Conservation (phyloP, 1,140 invertebrate species). For the Andrena cerasifolii region DNA sequence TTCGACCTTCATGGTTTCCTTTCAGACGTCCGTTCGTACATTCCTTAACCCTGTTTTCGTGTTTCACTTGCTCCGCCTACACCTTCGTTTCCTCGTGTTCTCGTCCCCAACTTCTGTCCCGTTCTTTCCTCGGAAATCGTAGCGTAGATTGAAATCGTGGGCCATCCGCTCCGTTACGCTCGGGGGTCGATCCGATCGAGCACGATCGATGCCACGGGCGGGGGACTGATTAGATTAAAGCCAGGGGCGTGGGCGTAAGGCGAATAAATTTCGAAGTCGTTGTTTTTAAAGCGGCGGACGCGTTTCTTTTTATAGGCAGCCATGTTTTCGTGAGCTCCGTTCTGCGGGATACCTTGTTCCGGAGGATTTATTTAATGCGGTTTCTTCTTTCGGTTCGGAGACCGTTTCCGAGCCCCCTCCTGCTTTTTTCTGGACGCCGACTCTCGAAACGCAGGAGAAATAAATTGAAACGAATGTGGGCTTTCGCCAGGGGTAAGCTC, state of each 20-base stretch:
- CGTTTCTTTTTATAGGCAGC: conserved; percentile 1
- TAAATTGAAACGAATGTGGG: conserved; percentile 4
- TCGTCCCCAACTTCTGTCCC: background rate
- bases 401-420: background rate
- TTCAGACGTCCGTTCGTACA: background rate
- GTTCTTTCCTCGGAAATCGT: conserved; percentile 31
- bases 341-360: background rate
- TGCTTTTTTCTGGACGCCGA: background rate
- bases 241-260: conserved; percentile 31
- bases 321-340: conserved; percentile 13
- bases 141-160: conserved; percentile 60
- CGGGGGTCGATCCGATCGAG: conserved; percentile 43
- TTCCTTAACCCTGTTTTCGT: conserved; percentile 28
- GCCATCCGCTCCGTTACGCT: conserved; percentile 17
- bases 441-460: background rate
- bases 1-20: too few relatives aligned
- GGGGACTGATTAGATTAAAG: conserved; percentile 56
- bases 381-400: conserved; percentile 4
- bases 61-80: conserved; percentile 7
- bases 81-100: background rate
- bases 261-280: conserved; percentile 53
- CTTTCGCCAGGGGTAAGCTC: background rate
- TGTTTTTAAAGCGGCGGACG: background rate
- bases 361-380: conserved; percentile 22
- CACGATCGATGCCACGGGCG: conserved; percentile 25